Evolutionary conservation across 2,888 invertebrate genomes (phyloP).

Genomic region (Polymixis lichenea): DNA sequence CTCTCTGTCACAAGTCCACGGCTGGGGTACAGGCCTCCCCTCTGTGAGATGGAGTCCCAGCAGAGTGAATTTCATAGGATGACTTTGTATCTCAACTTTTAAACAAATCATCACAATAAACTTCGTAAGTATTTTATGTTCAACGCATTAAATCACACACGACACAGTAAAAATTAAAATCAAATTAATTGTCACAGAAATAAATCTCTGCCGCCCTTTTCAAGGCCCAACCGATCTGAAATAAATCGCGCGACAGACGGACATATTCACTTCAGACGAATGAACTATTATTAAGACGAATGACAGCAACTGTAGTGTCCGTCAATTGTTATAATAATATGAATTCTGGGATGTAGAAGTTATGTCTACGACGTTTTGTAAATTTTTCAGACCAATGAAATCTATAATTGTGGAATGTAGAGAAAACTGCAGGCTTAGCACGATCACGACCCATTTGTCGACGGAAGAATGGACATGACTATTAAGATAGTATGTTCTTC

Average conservation of each 20-base stretch:
- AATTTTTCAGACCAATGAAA: too few species aligned
- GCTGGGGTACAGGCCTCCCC: too few species aligned
- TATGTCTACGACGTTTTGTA: background rate
- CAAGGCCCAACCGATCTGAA: conserved; percentile 28
- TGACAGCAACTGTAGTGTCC: conserved; percentile 69
- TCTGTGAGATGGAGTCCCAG: too few species aligned
- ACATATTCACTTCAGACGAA: conserved; percentile 55
- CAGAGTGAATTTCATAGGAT: too few species aligned
- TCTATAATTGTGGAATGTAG: too few species aligned
- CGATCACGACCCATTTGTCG: too few species aligned
- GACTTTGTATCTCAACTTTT: too few species aligned
- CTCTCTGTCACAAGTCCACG: too few species aligned
- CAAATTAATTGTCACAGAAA: conserved; percentile 1
- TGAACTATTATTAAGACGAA: conserved; percentile 75
- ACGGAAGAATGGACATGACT: too few species aligned
- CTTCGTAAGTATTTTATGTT: background rate
- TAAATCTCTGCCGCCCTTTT: conserved; percentile 34
- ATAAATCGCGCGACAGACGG: conserved; percentile 62
- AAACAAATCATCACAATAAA: background rate
- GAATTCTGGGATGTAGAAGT: background rate
- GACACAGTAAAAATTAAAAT: background rate
- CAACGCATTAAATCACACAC: background rate
- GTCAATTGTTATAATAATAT: conserved; percentile 8
- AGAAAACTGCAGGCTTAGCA: too few species aligned
- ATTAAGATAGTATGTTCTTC: too few species aligned